A percentile compares a stretch with the other conserved stretches of the same genome.
Conservation (phyloP, 2,113 vertebrate species). For the Pyrgilauda ruficollis region DNA sequence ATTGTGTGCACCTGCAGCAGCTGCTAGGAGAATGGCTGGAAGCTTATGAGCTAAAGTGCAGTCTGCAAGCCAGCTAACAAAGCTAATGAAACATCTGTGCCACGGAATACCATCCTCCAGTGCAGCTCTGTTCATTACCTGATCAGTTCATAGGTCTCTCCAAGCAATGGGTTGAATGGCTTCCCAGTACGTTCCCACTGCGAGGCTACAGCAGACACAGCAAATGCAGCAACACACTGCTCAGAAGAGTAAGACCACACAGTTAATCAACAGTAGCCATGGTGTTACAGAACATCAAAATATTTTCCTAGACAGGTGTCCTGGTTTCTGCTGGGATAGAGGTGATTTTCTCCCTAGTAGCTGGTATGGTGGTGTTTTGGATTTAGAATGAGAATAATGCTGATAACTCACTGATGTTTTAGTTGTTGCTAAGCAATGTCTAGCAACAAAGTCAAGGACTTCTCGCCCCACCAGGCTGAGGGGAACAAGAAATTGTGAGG, state of each 20-base stretch:
- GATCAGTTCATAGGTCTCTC: slow-evolving; percentile 94
- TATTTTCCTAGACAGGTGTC: not conserved
- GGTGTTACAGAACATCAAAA: not conserved
- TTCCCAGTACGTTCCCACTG: slow-evolving; percentile 98
- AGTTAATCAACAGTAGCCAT: not conserved
- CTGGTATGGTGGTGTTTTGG: not conserved
- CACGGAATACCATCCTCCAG: not conserved
- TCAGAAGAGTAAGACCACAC: not conserved
- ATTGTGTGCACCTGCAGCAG: not conserved
- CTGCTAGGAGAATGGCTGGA: not conserved
- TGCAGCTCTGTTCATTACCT: slow-evolving; percentile 72
- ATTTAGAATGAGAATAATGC: not conserved
- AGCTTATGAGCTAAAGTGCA: not conserved
- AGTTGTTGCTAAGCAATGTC: not conserved
- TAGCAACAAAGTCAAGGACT: not conserved
- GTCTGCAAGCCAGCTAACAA: not conserved
- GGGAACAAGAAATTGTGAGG: not conserved
- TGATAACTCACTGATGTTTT: not conserved
- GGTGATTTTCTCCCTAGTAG: not conserved
- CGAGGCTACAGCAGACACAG: slow-evolving; percentile 95
- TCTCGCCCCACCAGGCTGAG: not conserved
- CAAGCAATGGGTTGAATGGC: slow-evolving; percentile 94
- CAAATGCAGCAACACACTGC: slow-evolving; percentile 94
- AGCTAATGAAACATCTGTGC: not conserved
- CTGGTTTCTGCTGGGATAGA: not conserved